phyloP scores from a whole-genome alignment of 2,113 vertebrate genomes.

The Tricholaema leucomelas region DNA sequence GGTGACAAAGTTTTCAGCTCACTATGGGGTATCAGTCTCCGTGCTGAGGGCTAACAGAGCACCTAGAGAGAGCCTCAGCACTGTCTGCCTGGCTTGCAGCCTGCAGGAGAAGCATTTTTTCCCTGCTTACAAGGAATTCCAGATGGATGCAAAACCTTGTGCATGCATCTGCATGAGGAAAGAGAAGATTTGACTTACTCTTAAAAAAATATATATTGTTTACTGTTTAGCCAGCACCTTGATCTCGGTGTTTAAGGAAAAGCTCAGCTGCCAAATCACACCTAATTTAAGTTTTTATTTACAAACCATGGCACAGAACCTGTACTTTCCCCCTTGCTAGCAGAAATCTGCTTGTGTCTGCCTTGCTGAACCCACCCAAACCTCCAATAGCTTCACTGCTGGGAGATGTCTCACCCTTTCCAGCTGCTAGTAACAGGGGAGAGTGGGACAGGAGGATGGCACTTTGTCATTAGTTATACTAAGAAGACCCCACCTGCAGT shows the following conservation, averaged over 20 bases:
- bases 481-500: background rate
- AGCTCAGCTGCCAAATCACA: background rate
- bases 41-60: background rate
- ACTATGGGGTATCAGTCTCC: background rate
- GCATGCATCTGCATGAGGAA: background rate
- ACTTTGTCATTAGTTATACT: background rate
- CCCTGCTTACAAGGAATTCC: background rate
- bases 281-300: background rate
- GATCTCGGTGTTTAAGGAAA: background rate
- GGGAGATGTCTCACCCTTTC: background rate
- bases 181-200: background rate
- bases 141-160: background rate
- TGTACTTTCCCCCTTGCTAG: background rate
- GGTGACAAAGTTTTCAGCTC: background rate
- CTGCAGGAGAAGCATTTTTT: background rate
- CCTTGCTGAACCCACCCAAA: background rate
- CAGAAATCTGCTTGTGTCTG: background rate
- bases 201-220: background rate
- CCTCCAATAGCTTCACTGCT: background rate
- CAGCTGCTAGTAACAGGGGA: background rate
- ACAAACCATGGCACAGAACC: background rate
- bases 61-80: background rate
- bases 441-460: no score
- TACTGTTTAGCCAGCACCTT: background rate
- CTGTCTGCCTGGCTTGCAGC: background rate